Conservation (phyloP, 2,113 vertebrate species). For the Seriola rivoliana region DNA sequence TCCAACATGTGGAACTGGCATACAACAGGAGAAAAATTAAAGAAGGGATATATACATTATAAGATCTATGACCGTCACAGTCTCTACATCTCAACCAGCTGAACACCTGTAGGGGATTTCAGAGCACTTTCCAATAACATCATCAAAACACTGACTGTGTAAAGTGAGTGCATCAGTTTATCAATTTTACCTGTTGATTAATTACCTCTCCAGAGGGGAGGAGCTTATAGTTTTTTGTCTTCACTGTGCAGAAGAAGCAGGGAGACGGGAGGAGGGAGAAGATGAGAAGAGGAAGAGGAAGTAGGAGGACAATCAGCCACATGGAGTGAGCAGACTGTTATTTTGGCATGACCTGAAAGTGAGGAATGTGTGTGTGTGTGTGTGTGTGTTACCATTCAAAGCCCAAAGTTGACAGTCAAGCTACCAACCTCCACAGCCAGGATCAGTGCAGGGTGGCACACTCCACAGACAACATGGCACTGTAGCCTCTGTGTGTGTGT, state of each 20-base stretch:
- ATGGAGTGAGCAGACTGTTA: slow-evolving; percentile 46
- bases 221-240: not conserved
- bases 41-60: no score
- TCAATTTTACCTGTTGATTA: not conserved
- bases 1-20: no score
- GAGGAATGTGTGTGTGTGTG: slow-evolving; percentile 44
- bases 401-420: slow-evolving; percentile 45
- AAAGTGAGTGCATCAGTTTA: not conserved
- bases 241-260: slow-evolving; percentile 16
- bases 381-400: slow-evolving; percentile 42
- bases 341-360: slow-evolving; percentile 66
- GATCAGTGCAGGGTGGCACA: slow-evolving; percentile 67
- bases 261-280: not conserved
- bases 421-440: slow-evolving; percentile 57
- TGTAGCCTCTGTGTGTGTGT: slow-evolving; percentile 48
- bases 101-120: not conserved
- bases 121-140: no score
- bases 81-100: no score
- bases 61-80: no score
- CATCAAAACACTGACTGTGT: not conserved
- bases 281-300: slow-evolving; percentile 58
- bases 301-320: slow-evolving; percentile 55
- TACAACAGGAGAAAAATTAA: no score
- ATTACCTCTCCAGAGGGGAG: not conserved
- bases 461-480: slow-evolving; percentile 65